Evolutionary conservation across 2,113 vertebrate genomes (phyloP).

Genomic region (Caloenas nicobarica): DNA sequence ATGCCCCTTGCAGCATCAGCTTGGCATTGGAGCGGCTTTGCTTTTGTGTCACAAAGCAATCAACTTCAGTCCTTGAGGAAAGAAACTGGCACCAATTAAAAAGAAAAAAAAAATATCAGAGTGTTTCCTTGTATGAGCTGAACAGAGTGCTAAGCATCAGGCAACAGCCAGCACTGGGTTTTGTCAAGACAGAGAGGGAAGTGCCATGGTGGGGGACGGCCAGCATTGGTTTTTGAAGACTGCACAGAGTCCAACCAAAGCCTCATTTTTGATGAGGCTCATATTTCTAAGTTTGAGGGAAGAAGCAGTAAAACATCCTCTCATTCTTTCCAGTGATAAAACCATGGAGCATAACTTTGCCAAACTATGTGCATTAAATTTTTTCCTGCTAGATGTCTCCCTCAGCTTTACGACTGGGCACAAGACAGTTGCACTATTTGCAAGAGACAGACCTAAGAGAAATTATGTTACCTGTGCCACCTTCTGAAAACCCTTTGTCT

Average conservation of each 20-base stretch:
- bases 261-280: not conserved
- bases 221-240: not conserved
- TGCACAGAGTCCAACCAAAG: not conserved
- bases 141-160: not conserved
- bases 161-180: not conserved
- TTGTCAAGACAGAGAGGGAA: not conserved
- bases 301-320: not conserved
- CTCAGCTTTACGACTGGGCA: not conserved
- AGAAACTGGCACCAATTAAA: not conserved
- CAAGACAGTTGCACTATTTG: not conserved
- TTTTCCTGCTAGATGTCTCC: not conserved
- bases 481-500: not conserved
- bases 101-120: not conserved
- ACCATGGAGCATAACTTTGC: not conserved
- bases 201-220: not conserved
- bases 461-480: not conserved
- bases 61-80: not conserved
- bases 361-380: not conserved
- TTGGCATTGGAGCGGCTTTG: not conserved
- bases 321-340: slow-evolving; percentile 3
- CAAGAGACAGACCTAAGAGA: not conserved
- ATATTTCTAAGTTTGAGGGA: not conserved
- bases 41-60: not conserved
- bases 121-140: not conserved
- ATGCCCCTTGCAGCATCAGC: not conserved